These are phyloP conservation scores for Dendroctonus valens DNA, from an alignment of 1,140 invertebrate genomes.

Conservation along the genomic window DNA sequence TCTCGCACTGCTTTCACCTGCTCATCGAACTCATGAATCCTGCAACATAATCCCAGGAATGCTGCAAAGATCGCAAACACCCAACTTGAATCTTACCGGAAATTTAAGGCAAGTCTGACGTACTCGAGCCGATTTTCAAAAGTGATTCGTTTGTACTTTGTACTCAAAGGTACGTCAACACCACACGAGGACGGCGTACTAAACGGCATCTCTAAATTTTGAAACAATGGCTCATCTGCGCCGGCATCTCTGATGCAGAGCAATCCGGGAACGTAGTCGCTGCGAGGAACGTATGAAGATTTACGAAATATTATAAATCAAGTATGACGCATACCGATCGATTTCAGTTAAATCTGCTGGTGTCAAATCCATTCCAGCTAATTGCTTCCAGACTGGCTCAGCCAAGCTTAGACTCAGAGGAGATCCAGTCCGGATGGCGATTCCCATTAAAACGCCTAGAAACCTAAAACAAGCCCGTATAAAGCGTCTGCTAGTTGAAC, in stretches of 20 bases:
- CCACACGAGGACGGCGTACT: constrained; percentile 88
- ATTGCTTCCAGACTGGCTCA: constrained; percentile 89
- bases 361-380: constrained; percentile 77
- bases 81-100: constrained; percentile 61
- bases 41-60: constrained; percentile 43
- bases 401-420: constrained; percentile 90
- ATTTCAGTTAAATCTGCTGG: constrained; percentile 90
- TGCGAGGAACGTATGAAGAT: constrained; percentile 37
- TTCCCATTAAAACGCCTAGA: constrained; percentile 87
- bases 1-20: constrained; percentile 87
- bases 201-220: constrained; percentile 88
- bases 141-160: constrained; percentile 78
- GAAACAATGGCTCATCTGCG: constrained; percentile 75
- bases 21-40: constrained; percentile 91
- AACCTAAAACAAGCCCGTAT: constrained; percentile 37
- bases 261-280: constrained; percentile 92
- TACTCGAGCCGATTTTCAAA: constrained; percentile 89
- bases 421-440: constrained; percentile 92
- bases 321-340: constrained; percentile 54
- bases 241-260: constrained; percentile 91
- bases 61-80: neutral
- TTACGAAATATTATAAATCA: neutral
- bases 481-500: neutral
- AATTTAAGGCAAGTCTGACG: constrained; percentile 85
- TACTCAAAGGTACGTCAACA: constrained; percentile 77